Conservation (phyloP, 2,113 vertebrate genomes). For the Melanostigma gelatinosum region DNA sequence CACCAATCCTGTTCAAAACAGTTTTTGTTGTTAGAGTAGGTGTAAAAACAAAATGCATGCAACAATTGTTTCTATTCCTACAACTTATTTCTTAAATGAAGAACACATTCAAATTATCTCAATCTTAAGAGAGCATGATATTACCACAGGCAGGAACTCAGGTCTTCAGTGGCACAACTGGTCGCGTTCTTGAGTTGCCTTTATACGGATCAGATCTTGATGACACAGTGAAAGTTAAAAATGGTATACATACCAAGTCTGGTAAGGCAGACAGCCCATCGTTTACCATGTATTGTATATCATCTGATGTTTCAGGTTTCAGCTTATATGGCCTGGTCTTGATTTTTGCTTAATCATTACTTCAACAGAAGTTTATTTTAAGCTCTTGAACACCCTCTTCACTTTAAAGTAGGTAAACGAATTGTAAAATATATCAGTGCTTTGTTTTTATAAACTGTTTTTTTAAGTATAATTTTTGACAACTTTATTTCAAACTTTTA, state of each 20-base stretch:
- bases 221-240: slow-evolving; percentile 12
- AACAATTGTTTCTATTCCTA: not conserved
- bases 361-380: slow-evolving; percentile 1
- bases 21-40: not conserved
- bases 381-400: not conserved
- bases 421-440: not conserved
- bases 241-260: not conserved
- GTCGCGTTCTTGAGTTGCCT: not conserved
- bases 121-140: not conserved
- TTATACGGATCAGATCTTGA: slow-evolving; percentile 1
- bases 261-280: not conserved
- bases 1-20: not conserved
- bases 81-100: not conserved
- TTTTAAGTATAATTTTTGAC: not conserved
- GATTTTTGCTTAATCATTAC: not conserved
- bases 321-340: not conserved
- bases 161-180: not conserved
- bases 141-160: not conserved
- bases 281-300: not conserved
- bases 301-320: slow-evolving; percentile 14
- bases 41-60: not conserved
- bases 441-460: not conserved
- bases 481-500: too few relatives aligned
- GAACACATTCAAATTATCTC: not conserved
- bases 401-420: not conserved